Percentiles rank a stretch among this genome's conserved stretches.
Conservation (phyloP, 2,113 vertebrate genomes). For the Corythaixoides concolor region DNA sequence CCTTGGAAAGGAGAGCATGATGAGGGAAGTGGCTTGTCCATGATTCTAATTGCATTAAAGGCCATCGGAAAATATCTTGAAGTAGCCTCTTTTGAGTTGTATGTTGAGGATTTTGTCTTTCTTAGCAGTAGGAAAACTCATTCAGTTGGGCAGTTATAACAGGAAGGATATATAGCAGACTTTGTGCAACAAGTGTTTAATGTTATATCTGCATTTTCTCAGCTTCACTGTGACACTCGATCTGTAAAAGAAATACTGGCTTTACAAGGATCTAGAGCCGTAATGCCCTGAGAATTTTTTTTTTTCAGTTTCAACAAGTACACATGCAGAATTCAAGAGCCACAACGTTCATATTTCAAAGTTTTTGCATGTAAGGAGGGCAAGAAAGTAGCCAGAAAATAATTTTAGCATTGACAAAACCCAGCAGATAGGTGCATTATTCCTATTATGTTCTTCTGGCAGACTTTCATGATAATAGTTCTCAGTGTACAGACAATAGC, state of each 20-base stretch:
- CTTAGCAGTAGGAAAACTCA: not conserved
- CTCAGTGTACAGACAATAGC: not conserved
- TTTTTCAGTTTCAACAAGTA: not conserved
- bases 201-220: slow-evolving; percentile 30
- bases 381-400: not conserved
- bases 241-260: not conserved
- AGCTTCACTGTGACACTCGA: not conserved
- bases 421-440: not conserved
- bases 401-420: not conserved
- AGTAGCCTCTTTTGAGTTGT: not conserved
- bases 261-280: not conserved
- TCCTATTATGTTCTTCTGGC: not conserved
- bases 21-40: not conserved
- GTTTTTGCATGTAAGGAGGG: not conserved
- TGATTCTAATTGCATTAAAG: not conserved
- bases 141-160: not conserved
- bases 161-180: not conserved
- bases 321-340: not conserved
- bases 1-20: not conserved
- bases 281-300: not conserved
- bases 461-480: not conserved
- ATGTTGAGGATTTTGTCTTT: not conserved
- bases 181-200: not conserved
- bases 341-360: not conserved
- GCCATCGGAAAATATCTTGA: not conserved